Percentiles rank a stretch among this genome's conserved stretches.
Conservation (phyloP, 1,140 invertebrate species). For the Drosophila aff. region DNA sequence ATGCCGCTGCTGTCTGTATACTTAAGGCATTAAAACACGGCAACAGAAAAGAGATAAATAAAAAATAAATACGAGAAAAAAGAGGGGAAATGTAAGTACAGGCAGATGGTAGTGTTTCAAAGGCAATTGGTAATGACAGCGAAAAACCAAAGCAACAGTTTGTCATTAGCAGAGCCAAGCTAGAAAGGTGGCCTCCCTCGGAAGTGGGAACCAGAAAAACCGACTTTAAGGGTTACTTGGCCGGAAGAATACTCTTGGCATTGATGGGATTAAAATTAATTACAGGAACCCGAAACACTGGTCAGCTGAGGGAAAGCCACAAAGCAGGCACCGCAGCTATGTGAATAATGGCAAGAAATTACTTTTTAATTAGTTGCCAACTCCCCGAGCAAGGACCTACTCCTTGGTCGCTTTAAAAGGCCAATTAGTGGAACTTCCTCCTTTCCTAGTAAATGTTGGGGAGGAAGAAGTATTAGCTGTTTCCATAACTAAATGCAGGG, state of each 20-base stretch:
- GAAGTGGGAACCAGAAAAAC: neutral
- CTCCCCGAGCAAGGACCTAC: conserved; percentile 7
- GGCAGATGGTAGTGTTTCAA: conserved; percentile 46
- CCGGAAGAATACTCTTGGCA: conserved; percentile 44
- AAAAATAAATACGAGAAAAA: conserved; percentile 15
- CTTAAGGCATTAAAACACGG: conserved; percentile 72
- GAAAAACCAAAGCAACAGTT: conserved; percentile 31
- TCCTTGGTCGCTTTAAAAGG: conserved; percentile 13
- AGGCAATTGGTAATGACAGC: conserved; percentile 41
- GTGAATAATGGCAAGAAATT: conserved; percentile 48
- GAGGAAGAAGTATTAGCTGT: neutral
- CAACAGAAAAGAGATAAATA: conserved; percentile 31
- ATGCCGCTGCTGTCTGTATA: conserved; percentile 65
- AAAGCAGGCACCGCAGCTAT: conserved; percentile 35
- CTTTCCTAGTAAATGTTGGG: neutral
- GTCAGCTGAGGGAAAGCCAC: conserved; percentile 10
- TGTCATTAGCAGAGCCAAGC: conserved; percentile 25
- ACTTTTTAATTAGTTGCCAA: conserved; percentile 70
- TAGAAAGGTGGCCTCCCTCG: neutral
- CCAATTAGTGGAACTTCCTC: conserved; percentile 29
- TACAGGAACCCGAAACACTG: conserved; percentile 42
- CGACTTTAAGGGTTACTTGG: conserved; percentile 2
- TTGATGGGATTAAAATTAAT: conserved; percentile 62
- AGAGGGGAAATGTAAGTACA: conserved; percentile 12
- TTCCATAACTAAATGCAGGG: neutral